phyloP scores from a whole-genome alignment of 2,113 vertebrate genomes.

The Oreocharis arfaki region DNA sequence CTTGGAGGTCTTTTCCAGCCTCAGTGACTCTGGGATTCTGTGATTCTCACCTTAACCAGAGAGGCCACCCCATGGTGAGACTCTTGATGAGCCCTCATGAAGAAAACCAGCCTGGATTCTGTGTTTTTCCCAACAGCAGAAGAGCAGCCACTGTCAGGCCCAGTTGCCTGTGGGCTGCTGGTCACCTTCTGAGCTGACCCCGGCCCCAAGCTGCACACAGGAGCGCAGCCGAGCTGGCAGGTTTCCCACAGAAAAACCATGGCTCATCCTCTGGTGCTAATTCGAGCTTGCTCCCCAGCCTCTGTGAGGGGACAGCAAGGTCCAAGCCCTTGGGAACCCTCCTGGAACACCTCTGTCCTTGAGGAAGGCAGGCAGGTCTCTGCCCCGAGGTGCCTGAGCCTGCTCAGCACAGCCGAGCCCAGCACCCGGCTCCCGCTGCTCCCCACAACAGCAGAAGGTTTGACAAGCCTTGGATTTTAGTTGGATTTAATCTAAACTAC shows the following conservation, averaged over 20 bases:
- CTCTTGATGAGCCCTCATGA: not conserved
- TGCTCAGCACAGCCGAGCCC: not conserved
- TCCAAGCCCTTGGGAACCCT: not conserved
- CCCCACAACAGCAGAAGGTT: not conserved
- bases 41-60: not conserved
- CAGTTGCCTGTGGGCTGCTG: not conserved
- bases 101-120: not conserved
- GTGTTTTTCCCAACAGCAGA: accelerated
- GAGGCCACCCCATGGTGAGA: not conserved
- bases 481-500: not conserved
- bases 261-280: not conserved
- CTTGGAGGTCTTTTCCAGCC: not conserved
- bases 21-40: not conserved
- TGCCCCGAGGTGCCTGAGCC: not conserved
- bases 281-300: not conserved
- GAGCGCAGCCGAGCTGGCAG: not conserved
- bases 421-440: not conserved
- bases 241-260: accelerated
- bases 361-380: not conserved
- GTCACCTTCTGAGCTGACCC: not conserved
- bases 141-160: not conserved
- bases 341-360: not conserved
- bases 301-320: not conserved
- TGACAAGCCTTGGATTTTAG: not conserved
- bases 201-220: not conserved